A percentile compares a stretch with the other conserved stretches of the same genome.
Conservation (phyloP, 2,888 invertebrate genomes). For the Cacoxenus indagator region DNA sequence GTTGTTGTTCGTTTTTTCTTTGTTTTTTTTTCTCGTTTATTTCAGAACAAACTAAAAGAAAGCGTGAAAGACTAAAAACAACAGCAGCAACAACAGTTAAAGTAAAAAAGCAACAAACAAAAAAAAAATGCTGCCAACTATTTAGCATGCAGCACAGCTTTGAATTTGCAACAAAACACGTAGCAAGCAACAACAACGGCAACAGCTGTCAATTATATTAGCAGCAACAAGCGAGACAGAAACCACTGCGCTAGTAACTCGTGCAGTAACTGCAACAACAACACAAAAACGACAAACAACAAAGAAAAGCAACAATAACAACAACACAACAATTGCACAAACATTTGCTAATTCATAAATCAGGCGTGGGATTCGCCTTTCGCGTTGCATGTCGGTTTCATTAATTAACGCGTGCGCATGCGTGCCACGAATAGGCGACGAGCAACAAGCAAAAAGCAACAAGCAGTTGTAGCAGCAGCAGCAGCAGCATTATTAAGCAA, state of each 20-base stretch:
- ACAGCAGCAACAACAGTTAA: neutral
- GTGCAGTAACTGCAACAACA: neutral
- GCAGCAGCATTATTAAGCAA: conserved; percentile 17
- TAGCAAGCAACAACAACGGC: conserved; percentile 34
- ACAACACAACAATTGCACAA: conserved; percentile 40
- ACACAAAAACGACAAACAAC: neutral
- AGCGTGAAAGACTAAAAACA: neutral
- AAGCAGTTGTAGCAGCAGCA: no score
- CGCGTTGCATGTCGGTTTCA: conserved; percentile 39
- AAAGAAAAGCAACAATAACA: neutral
- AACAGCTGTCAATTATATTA: conserved; percentile 59
- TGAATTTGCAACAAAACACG: conserved; percentile 47
- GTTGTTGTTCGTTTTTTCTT: neutral
- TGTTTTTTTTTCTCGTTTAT: neutral
- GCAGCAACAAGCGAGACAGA: conserved; percentile 14
- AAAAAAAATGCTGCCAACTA: conserved; percentile 32
- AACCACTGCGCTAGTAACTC: conserved; percentile 35
- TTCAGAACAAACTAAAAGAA: neutral
- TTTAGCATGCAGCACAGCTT: conserved; percentile 56
- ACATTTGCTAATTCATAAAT: conserved; percentile 64
- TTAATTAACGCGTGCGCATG: conserved; percentile 46
- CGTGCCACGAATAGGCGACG: conserved; percentile 4
- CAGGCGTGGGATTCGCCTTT: conserved; percentile 60
- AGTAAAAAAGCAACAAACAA: neutral
- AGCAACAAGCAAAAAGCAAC: no score